Evolutionary conservation across 2,113 vertebrate species (phyloP), one percentile per base, ranked within the genome.

Genomic region (Protobothrops flavoviridis): DNA sequence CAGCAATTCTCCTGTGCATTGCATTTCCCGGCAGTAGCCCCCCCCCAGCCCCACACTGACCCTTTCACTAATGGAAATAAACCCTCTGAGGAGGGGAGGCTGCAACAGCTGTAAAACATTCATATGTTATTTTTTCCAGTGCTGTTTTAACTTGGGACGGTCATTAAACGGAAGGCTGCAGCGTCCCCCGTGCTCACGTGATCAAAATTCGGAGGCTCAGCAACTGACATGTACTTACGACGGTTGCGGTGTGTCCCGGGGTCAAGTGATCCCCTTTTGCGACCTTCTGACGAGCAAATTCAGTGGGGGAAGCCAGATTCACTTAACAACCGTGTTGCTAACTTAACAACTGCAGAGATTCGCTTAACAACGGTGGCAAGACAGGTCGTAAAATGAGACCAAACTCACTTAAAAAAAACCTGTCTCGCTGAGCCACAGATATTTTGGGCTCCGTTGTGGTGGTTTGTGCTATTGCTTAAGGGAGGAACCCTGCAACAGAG

Each of bases 81-180:
- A 52, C 2, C 48, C 86, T 13, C 11, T 6, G 5, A 52, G 48
- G 7, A 50, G 55, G 55, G 55, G 55, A 56, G 1, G 15, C 55
- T 20, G 15, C 1, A 1, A 56, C 17, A 17, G 55, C 5, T 1
- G 55, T 1, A 56, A 56, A 56, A 5, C 1, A 1, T 1, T 20
- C 55, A 5, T 5, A 20, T 0, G 15, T 56, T 4, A 5, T 20
- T 56, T 56, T 56, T 56, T 20, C 55, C 55, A 56, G 55, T 20
- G 55, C 4, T 56, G 55, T 56, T 56, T 56, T 56, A 17, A 56
- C 17, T 56, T 20, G 4, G 5, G 12, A 56, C 17, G 17, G 55
- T 56, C 17, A 20, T 56, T 59, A 59, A 59, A 59, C 57, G 7
- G 3, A 59, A 3, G 8, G 23, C 9, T 59, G 23, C 0, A 59